Percentiles rank a stretch among this genome's conserved stretches.
phyloP scores from a whole-genome alignment of 2,888 invertebrate species.

The Strigamia transsilvanica region DNA sequence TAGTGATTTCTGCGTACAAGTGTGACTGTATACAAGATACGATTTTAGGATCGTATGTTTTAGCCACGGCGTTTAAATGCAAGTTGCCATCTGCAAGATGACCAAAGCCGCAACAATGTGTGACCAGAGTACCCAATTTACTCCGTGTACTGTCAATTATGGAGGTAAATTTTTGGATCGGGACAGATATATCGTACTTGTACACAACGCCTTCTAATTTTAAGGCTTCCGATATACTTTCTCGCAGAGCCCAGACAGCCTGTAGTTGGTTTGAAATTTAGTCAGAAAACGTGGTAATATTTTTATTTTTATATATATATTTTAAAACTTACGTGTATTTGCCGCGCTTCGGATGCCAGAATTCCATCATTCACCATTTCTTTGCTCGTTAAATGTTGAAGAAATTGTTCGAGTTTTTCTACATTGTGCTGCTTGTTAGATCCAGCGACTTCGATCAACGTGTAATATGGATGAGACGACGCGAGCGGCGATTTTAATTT shows the following conservation, averaged over 20 bases:
- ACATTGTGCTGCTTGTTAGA: conserved; percentile 84
- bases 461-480: conserved; percentile 74
- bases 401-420: conserved; percentile 82
- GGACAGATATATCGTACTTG: conserved; percentile 95
- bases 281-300: not conserved
- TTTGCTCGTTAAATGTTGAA: conserved; percentile 76
- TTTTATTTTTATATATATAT: conserved; percentile 46
- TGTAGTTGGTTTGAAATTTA: conserved; percentile 60
- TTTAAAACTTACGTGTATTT: conserved; percentile 72
- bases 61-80: conserved; percentile 84
- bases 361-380: conserved; percentile 83
- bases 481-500: conserved; percentile 67
- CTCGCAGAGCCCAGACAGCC: conserved; percentile 86
- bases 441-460: conserved; percentile 81
- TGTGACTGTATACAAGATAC: conserved; percentile 78
- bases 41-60: conserved; percentile 65
- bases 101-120: conserved; percentile 84
- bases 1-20: conserved; percentile 83
- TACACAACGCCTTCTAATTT: conserved; percentile 85
- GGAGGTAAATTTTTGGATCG: conserved; percentile 82
- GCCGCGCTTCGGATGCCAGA: conserved; percentile 81
- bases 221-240: conserved; percentile 81
- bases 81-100: conserved; percentile 97
- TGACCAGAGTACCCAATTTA: conserved; percentile 69
- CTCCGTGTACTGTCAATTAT: conserved; percentile 77